These are phyloP conservation scores for Acropora tenuis DNA, from an alignment of 64 coral and sea anemone genomes.

Conservation along the genomic window DNA sequence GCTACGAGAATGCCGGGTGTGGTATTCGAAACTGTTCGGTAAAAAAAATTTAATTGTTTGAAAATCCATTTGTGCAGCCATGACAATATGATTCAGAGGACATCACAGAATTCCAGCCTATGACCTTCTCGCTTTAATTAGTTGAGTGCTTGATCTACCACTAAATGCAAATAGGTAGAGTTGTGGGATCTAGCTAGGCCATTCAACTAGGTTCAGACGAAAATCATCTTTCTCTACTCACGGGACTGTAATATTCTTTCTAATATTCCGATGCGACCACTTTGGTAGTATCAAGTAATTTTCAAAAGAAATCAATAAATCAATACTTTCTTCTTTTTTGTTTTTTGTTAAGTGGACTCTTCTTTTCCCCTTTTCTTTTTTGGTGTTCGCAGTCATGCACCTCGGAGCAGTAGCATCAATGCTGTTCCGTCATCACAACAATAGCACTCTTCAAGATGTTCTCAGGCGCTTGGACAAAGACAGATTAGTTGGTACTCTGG, in stretches of 20 bases:
- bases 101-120: too few relatives aligned
- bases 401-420: constrained; percentile 52
- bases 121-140: too few relatives aligned
- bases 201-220: background rate
- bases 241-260: too few relatives aligned
- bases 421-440: constrained; percentile 65
- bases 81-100: background rate
- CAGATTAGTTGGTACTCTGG: constrained; percentile 34
- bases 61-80: background rate
- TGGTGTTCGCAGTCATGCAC: constrained; percentile 53
- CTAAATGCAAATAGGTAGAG: too few relatives aligned
- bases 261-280: too few relatives aligned
- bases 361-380: background rate
- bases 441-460: constrained; percentile 56
- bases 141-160: too few relatives aligned
- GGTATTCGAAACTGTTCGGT: background rate
- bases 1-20: background rate
- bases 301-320: too few relatives aligned
- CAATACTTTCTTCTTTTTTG: too few relatives aligned
- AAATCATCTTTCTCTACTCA: background rate
- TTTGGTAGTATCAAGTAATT: too few relatives aligned
- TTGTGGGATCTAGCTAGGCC: too few relatives aligned
- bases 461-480: constrained; percentile 57
- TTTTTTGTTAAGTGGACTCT: background rate
- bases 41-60: background rate